A percentile compares a stretch with the other conserved stretches of the same genome.
phyloP scores from a whole-genome alignment of 2,888 invertebrate genomes.

The Morinoia aosen region DNA sequence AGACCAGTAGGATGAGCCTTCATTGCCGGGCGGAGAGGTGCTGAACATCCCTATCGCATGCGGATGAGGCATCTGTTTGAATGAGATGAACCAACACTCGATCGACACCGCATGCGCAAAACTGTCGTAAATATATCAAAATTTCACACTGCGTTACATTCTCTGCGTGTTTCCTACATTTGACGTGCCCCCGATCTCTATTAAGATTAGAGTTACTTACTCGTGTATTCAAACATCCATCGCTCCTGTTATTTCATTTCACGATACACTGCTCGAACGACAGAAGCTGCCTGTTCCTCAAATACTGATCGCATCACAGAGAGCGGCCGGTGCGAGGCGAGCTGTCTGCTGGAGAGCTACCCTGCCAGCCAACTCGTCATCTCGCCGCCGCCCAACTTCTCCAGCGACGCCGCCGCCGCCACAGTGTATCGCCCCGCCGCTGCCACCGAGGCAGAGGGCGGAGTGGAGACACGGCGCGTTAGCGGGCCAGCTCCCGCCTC shows the following conservation, averaged over 20 bases:
- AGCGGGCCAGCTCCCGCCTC: background rate
- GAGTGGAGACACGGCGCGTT: background rate
- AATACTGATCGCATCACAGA: background rate
- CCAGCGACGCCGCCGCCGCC: background rate
- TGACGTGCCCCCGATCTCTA: background rate
- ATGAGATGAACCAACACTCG: background rate
- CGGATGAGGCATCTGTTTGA: background rate
- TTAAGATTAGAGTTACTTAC: background rate
- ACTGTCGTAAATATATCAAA: background rate
- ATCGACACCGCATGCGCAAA: background rate
- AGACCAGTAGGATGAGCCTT: background rate
- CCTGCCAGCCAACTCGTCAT: conserved; percentile 36
- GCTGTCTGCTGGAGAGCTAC: conserved; percentile 27
- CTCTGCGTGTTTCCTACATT: background rate
- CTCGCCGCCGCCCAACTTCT: conserved; percentile 50
- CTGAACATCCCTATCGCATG: background rate
- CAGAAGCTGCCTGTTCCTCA: background rate
- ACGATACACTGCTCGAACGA: background rate
- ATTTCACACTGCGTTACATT: background rate
- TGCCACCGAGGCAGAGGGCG: background rate
- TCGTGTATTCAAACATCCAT: background rate
- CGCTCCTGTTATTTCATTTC: background rate
- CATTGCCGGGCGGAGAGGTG: background rate
- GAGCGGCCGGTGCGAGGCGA: background rate
- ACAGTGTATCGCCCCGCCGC: background rate